Evolutionary conservation across 2,888 invertebrate species (phyloP), one percentile per base, ranked within the genome.

Genomic region (Hirtodrosophila duncani): DNA sequence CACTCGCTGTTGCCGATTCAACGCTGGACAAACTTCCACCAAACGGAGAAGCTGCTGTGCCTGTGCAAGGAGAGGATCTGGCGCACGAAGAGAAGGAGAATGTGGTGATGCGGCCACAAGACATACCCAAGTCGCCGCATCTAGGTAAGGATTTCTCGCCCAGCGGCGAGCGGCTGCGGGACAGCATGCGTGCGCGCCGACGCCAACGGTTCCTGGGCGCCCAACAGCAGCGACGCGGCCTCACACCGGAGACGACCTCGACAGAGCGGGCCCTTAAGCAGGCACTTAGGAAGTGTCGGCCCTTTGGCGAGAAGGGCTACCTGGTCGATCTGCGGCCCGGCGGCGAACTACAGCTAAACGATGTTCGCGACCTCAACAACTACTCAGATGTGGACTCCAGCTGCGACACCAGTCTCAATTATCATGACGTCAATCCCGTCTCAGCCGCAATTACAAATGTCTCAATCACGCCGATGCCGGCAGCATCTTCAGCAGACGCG

Each of bases 371-470:
- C 50, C 58, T 87, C 7, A 86, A 85, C 14, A 86, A 85, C 61
- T 86, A 86, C 39, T 87, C 87, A 0, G 87, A 87, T 60, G 85
- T 86, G 34, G 87, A 87, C 56, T 87, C 87, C 2, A 87, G 87
- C 43, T 87, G 87, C 51, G 87, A 87, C 39, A 86, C 85, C 0
- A 87, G 87, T 24, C 63, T 87, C 3, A 87, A 87, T 36, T 87
- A 87, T 44, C 82, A 83, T 6, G 87, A 87, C 41, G 71, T 82
- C 0, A 87, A 87, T 67, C 48, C 58, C 2, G n/a, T n/a, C n/a
- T n/a, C n/a, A n/a, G n/a, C n/a, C n/a, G n/a, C n/a, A n/a, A n/a
- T n/a, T n/a, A n/a, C n/a, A n/a, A n/a, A n/a, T n/a, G n/a, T n/a
- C n/a, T n/a, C n/a, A n/a, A n/a, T n/a, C n/a, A 6, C 8, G 21